phyloP scores from a whole-genome alignment of 2,797 vertebrate species.

The Alexandromys oeconomus region DNA sequence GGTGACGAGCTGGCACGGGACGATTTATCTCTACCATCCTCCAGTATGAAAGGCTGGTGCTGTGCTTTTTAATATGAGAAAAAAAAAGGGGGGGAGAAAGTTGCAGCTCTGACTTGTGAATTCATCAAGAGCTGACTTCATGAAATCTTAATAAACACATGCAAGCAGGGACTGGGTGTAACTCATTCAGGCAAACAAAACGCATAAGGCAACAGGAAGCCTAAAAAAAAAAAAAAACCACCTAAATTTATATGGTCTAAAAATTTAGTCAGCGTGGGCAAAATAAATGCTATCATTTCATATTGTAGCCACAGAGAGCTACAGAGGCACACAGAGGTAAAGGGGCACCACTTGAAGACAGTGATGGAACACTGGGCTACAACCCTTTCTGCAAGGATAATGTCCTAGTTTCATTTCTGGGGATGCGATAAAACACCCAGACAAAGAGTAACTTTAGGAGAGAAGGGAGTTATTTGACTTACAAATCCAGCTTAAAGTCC shows the following conservation, averaged over 20 bases:
- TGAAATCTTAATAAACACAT: conserved; percentile 84
- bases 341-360: neutral
- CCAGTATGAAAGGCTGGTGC: conserved; percentile 81
- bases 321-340: too few relatives aligned
- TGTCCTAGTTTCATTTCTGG: neutral
- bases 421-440: too few relatives aligned
- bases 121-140: conserved; percentile 83
- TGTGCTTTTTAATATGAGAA: conserved; percentile 80
- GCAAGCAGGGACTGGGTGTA: conserved; percentile 64
- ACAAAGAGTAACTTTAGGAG: neutral
- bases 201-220: conserved; percentile 75
- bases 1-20: conserved; percentile 82
- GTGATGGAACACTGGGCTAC: neutral
- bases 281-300: conserved; percentile 65
- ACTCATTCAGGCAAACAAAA: conserved; percentile 76
- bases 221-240: conserved; percentile 63
- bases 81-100: conserved; percentile 76
- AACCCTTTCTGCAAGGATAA: neutral
- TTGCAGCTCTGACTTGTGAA: conserved; percentile 80
- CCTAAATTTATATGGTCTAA: conserved; percentile 64
- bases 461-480: neutral
- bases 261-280: conserved; percentile 63
- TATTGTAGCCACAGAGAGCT: neutral
- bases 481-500: neutral
- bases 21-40: conserved; percentile 86